phyloP scores from a whole-genome alignment of 1,140 invertebrate species.

The Euura lappo region DNA sequence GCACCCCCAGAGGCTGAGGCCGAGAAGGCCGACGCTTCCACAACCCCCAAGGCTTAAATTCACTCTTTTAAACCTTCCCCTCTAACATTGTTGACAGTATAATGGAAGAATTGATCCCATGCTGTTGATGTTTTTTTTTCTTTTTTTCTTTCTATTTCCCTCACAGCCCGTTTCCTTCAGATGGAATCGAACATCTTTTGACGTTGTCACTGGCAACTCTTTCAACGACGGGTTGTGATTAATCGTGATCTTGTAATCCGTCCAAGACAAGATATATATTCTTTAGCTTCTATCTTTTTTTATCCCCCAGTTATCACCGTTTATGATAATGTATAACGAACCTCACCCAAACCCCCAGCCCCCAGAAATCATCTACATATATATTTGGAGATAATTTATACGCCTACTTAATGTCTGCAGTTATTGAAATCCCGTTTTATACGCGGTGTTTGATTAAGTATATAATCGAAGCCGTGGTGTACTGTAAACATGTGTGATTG shows the following conservation, averaged over 20 bases:
- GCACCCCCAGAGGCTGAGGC: slow-evolving; percentile 60
- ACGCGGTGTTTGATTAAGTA: not conserved
- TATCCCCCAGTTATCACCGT: not conserved
- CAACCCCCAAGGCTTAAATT: slow-evolving; percentile 32
- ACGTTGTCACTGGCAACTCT: too few species aligned
- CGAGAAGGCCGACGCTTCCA: slow-evolving; percentile 46
- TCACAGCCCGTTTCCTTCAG: not conserved
- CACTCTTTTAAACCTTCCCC: not conserved
- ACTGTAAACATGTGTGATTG: slow-evolving; percentile 47
- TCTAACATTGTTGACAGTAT: not conserved
- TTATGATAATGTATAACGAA: slow-evolving; percentile 1
- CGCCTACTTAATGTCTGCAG: not conserved
- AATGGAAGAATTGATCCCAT: not conserved
- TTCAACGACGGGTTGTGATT: too few species aligned
- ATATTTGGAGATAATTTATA: not conserved
- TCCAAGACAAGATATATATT: not conserved
- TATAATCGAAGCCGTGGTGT: slow-evolving; percentile 14
- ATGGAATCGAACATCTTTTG: not conserved
- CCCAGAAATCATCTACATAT: slow-evolving; percentile 3
- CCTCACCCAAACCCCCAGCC: too few species aligned
- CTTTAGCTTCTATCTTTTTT: not conserved
- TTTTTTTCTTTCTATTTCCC: too few species aligned
- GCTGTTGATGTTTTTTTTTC: not conserved
- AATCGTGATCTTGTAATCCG: not conserved
- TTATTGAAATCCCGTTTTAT: not conserved